Evolutionary conservation across 2,888 invertebrate genomes (phyloP), one percentile per base, ranked within the genome.

Genomic region (Brachyptera risi): DNA sequence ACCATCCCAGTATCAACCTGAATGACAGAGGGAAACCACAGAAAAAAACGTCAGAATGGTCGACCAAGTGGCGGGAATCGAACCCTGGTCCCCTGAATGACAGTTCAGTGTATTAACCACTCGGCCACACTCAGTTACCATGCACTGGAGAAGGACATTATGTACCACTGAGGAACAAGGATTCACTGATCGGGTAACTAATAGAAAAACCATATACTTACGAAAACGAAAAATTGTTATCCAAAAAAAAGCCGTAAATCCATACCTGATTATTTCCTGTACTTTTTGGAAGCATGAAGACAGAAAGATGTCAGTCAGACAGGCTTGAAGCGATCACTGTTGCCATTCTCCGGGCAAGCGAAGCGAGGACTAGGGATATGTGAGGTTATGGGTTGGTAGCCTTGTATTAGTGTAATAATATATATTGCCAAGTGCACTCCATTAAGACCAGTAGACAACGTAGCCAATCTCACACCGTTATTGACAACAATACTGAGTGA

Each of bases 211-310:
- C 21, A 47, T 24, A 47, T 24, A 1, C 24, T 24, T 24, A 47
- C 24, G 21, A 21, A 47, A 24, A 23, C 23, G 47, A 23, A 54
- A 35, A 35, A 37, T 19, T 19, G 19, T 37, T 23, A 37, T 49
- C 63, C 61, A 63, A 51, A 60, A 65, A n/a, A 64, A 64, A 23
- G 19, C 9, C 19, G 47, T 4, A 62, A 63, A 56, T 62, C 57
- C 61, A 64, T 66, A 65, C 65, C 66, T 66, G 66, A 61, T 59
- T 47, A 64, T 58, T 62, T 56, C 64, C 64, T 60, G 56, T 24
- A 19, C 50, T n/a, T n/a, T n/a, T 61, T 59, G 59, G 60, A 65
- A 64, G 66, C 65, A 63, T 65, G 66, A 64, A 65, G 66, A 65
- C 60, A 66, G 54, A 66, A 66, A 65, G 64, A 65, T 62, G 66